Evolutionary conservation across 2,113 vertebrate genomes (phyloP).

Genomic region (Zapus hudsonius): DNA sequence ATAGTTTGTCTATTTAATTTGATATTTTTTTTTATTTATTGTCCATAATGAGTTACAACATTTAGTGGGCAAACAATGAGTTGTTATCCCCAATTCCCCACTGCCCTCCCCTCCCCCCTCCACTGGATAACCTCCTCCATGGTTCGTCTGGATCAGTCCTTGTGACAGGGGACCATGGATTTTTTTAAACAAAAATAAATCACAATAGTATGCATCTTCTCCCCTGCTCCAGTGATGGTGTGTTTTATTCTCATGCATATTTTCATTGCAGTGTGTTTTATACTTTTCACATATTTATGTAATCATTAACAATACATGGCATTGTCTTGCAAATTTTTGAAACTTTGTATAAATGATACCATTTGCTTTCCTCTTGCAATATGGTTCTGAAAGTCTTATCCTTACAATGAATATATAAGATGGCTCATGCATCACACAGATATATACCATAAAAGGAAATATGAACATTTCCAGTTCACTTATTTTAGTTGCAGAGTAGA

Average conservation of each 20-base stretch:
- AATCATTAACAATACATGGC: neutral
- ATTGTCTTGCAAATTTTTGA: neutral
- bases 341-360: neutral
- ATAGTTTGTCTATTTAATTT: neutral
- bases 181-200: too few relatives aligned
- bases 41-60: too few relatives aligned
- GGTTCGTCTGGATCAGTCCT: too few relatives aligned
- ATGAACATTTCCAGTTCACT: neutral
- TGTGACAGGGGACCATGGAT: too few relatives aligned
- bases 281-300: neutral
- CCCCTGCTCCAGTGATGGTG: rapidly evolving
- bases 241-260: neutral
- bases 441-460: too few relatives aligned
- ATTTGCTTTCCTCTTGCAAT: neutral
- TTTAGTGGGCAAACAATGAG: too few relatives aligned
- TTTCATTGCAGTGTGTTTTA: neutral
- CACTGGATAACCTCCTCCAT: too few relatives aligned
- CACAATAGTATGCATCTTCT: rapidly evolving
- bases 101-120: too few relatives aligned
- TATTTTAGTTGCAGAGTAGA: neutral
- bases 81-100: too few relatives aligned
- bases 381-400: neutral
- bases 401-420: neutral
- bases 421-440: neutral
- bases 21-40: too few relatives aligned